These are phyloP conservation scores for Melanargia galathea DNA, from an alignment of 2,888 invertebrate species.

Conservation along the genomic window DNA sequence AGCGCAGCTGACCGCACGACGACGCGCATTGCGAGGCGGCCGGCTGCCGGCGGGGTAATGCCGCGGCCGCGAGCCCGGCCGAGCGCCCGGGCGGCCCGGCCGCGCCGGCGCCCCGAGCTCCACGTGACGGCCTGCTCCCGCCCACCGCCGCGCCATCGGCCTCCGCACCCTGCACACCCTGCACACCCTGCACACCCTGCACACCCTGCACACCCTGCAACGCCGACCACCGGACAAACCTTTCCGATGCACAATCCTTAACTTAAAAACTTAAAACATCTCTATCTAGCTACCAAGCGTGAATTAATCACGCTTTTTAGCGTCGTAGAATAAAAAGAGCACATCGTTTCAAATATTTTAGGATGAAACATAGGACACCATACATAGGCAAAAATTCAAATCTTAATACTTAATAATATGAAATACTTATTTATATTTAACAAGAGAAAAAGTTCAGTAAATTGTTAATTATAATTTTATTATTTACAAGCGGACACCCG, in stretches of 20 bases:
- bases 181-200: conserved; percentile 48
- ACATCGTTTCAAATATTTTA: background rate
- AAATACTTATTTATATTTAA: too few relatives aligned
- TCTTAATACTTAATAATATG: too few relatives aligned
- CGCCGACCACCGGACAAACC: conserved; percentile 59
- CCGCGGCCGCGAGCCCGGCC: conserved; percentile 67
- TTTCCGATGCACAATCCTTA: conserved; percentile 74
- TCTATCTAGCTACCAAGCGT: too few relatives aligned
- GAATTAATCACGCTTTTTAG: too few relatives aligned
- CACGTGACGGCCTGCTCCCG: conserved; percentile 52
- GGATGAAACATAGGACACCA: too few relatives aligned
- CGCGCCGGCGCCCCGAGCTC: conserved; percentile 69
- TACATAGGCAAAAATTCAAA: too few relatives aligned
- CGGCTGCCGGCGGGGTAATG: conserved; percentile 72
- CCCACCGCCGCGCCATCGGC: conserved; percentile 48
- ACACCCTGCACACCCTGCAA: conserved; percentile 43
- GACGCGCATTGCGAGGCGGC: conserved; percentile 68
- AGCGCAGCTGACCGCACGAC: conserved; percentile 55
- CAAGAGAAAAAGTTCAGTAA: too few relatives aligned
- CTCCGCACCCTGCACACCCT: conserved; percentile 44
- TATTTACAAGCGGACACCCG: too few relatives aligned
- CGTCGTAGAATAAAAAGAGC: background rate
- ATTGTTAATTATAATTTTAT: too few relatives aligned
- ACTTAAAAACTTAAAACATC: too few relatives aligned
- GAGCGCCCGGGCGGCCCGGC: conserved; percentile 74